phyloP scores from a whole-genome alignment of 2,113 vertebrate genomes.

The Rhinopomastus cyanomelas region DNA sequence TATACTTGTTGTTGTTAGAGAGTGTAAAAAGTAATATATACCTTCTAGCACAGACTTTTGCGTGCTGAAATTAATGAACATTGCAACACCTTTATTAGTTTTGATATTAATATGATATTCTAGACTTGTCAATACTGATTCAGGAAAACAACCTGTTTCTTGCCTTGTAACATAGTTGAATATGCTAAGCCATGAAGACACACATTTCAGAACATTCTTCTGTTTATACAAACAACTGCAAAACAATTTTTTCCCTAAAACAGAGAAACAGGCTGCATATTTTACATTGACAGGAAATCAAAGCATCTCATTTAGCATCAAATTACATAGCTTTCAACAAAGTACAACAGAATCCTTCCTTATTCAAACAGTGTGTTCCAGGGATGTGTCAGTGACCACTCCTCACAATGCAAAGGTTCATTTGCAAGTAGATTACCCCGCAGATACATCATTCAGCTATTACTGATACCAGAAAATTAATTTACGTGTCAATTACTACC shows the following conservation, averaged over 20 bases:
- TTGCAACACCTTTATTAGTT: neutral
- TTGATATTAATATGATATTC: too few species aligned
- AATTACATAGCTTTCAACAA: neutral
- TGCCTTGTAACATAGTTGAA: neutral
- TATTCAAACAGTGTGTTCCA: neutral
- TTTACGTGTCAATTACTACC: neutral
- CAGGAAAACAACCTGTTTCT: neutral
- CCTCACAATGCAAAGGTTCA: neutral
- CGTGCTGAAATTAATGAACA: neutral
- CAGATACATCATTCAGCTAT: neutral
- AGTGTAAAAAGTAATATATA: neutral
- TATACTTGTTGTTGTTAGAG: neutral
- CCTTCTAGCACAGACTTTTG: neutral
- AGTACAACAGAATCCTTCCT: neutral
- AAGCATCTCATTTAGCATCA: neutral
- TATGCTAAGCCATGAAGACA: neutral
- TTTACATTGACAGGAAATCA: neutral
- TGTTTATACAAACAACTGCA: neutral
- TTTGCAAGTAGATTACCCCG: neutral
- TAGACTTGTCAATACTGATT: neutral
- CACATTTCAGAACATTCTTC: neutral
- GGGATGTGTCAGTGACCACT: neutral
- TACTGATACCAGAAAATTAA: neutral
- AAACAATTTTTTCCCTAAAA: neutral
- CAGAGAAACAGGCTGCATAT: neutral